Conservation (phyloP, 2,888 invertebrate species). For the Scaptomyza cyrtandrae region DNA sequence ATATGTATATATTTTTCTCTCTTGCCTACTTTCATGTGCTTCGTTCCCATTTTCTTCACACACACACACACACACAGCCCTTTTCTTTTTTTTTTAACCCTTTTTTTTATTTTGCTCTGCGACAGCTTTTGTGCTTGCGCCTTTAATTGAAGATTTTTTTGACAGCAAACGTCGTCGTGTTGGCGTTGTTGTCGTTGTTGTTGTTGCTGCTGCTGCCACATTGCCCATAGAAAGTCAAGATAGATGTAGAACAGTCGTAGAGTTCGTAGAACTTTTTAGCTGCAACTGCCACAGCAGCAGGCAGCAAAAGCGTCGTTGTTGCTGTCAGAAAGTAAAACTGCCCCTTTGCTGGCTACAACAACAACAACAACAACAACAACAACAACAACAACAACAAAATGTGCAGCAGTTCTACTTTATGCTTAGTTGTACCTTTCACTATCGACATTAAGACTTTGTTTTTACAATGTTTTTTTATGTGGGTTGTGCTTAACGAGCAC, state of each 20-base stretch:
- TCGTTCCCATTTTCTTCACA: slow-evolving; percentile 50
- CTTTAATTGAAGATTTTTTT: slow-evolving; percentile 78
- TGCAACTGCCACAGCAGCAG: slow-evolving; percentile 40
- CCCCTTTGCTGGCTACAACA: slow-evolving; percentile 1
- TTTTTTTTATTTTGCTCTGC: slow-evolving; percentile 45
- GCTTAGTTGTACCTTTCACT: slow-evolving; percentile 59
- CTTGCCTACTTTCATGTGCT: slow-evolving; percentile 17
- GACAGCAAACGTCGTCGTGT: slow-evolving; percentile 68
- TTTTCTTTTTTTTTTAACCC: slow-evolving; percentile 16
- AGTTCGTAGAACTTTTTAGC: slow-evolving; percentile 72
- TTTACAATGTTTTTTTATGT: slow-evolving; percentile 42
- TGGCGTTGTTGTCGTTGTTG: slow-evolving; percentile 9
- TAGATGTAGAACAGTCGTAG: slow-evolving; percentile 59
- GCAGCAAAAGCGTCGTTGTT: slow-evolving; percentile 36
- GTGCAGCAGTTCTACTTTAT: slow-evolving; percentile 41
- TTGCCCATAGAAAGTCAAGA: slow-evolving; percentile 66
- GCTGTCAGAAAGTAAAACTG: slow-evolving; percentile 28
- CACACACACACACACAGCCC: background rate
- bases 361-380: slow-evolving; percentile 2
- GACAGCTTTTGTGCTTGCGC: slow-evolving; percentile 74
- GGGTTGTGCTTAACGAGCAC: slow-evolving; percentile 36
- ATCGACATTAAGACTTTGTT: slow-evolving; percentile 66
- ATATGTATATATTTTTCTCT: slow-evolving; percentile 10
- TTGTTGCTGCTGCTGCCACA: slow-evolving; percentile 13
- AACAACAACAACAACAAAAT: slow-evolving; percentile 18